Evolutionary conservation across 2,113 vertebrate genomes (phyloP).

Genomic region (Engraulis encrasicolus): DNA sequence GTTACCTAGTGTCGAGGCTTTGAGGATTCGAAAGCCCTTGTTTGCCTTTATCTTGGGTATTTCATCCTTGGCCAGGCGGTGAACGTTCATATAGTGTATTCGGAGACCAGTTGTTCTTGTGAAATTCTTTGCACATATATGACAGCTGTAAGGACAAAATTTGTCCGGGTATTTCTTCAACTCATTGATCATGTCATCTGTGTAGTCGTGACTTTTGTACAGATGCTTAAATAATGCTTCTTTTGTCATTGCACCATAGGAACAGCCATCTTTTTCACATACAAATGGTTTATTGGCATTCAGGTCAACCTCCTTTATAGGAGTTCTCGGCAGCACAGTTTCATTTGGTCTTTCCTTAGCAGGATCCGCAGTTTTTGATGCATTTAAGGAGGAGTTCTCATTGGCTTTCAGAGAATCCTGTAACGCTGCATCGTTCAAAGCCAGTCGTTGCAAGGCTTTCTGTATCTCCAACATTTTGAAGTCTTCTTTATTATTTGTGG

Average conservation of each 20-base stretch:
- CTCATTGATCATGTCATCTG: slow-evolving; percentile 90
- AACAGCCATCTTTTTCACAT: slow-evolving; percentile 88
- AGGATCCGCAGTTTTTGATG: slow-evolving; percentile 27
- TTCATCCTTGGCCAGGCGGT: slow-evolving; percentile 90
- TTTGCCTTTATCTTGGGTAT: slow-evolving; percentile 91
- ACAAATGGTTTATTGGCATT: slow-evolving; percentile 87
- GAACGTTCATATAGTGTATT: slow-evolving; percentile 95
- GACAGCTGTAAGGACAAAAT: slow-evolving; percentile 92
- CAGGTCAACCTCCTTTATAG: not conserved
- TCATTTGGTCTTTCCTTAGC: not conserved
- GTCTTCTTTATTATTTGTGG: slow-evolving; percentile 65
- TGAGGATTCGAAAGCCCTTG: slow-evolving; percentile 75
- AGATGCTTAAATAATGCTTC: slow-evolving; percentile 96
- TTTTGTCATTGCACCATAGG: slow-evolving; percentile 96
- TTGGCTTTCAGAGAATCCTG: slow-evolving; percentile 60
- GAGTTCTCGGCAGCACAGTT: not conserved
- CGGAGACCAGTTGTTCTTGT: slow-evolving; percentile 96
- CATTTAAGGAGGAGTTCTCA: slow-evolving; percentile 58
- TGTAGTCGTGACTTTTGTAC: slow-evolving; percentile 88
- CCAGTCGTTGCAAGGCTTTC: slow-evolving; percentile 86
- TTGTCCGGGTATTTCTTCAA: slow-evolving; percentile 94
- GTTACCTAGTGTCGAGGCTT: not conserved
- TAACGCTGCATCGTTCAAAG: slow-evolving; percentile 80
- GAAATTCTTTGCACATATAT: slow-evolving; percentile 95
- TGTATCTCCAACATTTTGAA: slow-evolving; percentile 86